Evolutionary conservation across 2,113 vertebrate genomes (phyloP).

Genomic region (Suncus etruscus): DNA sequence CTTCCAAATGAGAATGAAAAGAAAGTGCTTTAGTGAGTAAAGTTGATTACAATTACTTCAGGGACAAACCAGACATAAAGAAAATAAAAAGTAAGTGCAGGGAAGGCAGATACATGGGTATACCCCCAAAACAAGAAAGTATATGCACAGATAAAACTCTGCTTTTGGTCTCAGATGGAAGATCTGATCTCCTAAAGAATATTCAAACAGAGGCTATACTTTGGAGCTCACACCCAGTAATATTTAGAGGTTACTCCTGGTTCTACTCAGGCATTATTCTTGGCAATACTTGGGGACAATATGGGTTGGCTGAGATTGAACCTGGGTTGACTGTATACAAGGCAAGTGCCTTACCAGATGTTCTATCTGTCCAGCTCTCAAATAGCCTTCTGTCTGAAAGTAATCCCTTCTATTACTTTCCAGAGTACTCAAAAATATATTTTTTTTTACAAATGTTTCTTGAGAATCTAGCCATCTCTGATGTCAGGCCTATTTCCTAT

Average conservation of each 20-base stretch:
- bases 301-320: too few species aligned
- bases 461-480: not conserved
- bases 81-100: not conserved
- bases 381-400: too few species aligned
- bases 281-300: too few species aligned
- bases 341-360: too few species aligned
- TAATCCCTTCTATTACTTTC: not conserved
- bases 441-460: not conserved
- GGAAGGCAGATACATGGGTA: not conserved
- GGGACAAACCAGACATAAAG: slow-evolving; percentile 23
- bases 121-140: not conserved
- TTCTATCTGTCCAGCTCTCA: too few species aligned
- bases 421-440: not conserved
- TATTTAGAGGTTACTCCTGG: too few species aligned
- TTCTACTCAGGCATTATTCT: too few species aligned
- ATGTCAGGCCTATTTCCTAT: not conserved
- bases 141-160: not conserved
- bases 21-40: slow-evolving; percentile 40
- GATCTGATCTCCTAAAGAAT: not conserved
- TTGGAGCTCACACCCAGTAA: too few species aligned
- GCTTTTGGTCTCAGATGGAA: not conserved
- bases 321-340: too few species aligned
- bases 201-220: not conserved
- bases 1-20: slow-evolving; percentile 68
- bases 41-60: slow-evolving; percentile 60